These are phyloP conservation scores for Percopsis omiscomaycus DNA, from an alignment of 2,797 vertebrate species.

Conservation along the genomic window DNA sequence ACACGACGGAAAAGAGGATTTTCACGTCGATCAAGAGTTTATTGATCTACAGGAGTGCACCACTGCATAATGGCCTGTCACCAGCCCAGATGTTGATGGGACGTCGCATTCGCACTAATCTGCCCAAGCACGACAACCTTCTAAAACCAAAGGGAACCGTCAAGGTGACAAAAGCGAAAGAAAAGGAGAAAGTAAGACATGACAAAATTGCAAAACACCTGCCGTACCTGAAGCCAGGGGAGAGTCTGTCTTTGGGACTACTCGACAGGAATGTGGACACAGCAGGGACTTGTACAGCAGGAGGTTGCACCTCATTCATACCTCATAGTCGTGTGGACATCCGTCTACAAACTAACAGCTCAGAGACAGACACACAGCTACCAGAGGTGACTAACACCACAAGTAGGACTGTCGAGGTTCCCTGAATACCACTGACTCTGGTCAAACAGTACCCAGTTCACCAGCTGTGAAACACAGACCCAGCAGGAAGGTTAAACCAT, in stretches of 20 bases:
- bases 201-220: constrained; percentile 18
- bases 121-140: constrained; percentile 12
- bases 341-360: neutral
- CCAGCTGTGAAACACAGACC: constrained; percentile 2
- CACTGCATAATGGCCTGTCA: constrained; percentile 17
- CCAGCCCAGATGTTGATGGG: constrained; percentile 27
- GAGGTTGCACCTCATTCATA: neutral
- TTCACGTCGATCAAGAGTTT: neutral
- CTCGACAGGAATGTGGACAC: constrained; percentile 4
- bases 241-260: neutral
- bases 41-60: constrained; percentile 12
- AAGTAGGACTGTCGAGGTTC: neutral
- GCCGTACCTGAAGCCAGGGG: constrained; percentile 7
- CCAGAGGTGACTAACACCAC: neutral
- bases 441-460: neutral
- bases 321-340: constrained; percentile 1
- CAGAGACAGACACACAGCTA: constrained; percentile 2
- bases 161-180: constrained; percentile 6
- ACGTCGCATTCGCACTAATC: constrained; percentile 11
- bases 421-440: constrained; percentile 1
- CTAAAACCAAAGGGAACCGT: constrained; percentile 12
- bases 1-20: constrained; percentile 15
- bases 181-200: constrained; percentile 1
- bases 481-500: neutral
- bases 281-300: constrained; percentile 1